Base-by-base conservation (phyloP, 2,113 vertebrate genomes). In the Rostratula benghalensis region DNA sequence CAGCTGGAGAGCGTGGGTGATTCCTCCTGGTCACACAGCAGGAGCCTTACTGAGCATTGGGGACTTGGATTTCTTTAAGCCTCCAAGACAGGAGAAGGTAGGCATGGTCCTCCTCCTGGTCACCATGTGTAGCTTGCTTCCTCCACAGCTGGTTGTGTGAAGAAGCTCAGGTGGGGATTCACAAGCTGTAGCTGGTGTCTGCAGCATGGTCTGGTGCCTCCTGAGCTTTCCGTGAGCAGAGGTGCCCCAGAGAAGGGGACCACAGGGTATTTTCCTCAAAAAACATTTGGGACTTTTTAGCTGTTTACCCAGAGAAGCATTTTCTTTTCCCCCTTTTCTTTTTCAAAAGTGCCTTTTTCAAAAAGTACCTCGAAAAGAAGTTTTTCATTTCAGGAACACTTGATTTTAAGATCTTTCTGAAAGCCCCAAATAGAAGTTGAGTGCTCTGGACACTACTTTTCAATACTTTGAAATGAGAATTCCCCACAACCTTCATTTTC, bases 1-100 rank as follows among this genome's bases (percentile, higher is more conserved):
- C 0, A 35, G 24, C 41, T 78, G 6, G 41, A 53, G 50, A 57
- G 7, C 37, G 25, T 4, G 3, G 0, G 0, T 0, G 3, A 4
- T 39, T 33, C 59, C 75, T 85, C 23, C 65, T 7, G 33, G 24
- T 12, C 59, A 19, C 13, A 2, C 45, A 48, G 80, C 51, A 24
- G 74, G 10, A 82, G 35, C 25, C 0, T 1, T 3, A n/a, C 73
- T n/a, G 73, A 63, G 78, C 61, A 27, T 13, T 51, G 19, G 53
- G 22, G 77, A 15, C 65, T 71, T 24, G 19, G 45, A 35, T 35
- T 43, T 63, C 63, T 24, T 11, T 7, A 17, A 23, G 50, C 18
- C 23, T 78, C 59, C 30, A 19, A n/a, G 89, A 41, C 6, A 25
- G 45, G 35, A 83, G 54, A 37, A 43, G 56, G 25, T 41, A 65